Base-by-base conservation (phyloP, 2,888 invertebrate genomes). In the Cheilosia vernalis region DNA sequence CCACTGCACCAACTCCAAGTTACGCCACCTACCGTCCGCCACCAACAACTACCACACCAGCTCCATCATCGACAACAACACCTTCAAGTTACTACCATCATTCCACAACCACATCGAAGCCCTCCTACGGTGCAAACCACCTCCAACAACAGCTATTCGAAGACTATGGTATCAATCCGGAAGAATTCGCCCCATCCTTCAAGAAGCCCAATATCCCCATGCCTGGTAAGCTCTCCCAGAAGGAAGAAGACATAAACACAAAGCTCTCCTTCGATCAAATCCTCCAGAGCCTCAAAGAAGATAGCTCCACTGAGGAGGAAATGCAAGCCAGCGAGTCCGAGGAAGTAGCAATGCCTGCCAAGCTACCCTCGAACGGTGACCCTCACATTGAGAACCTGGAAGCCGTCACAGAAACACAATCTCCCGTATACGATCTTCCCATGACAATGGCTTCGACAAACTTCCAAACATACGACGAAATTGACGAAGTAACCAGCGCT, bases 261-360 rank as follows among this genome's bases (percentile, higher is more conserved):
- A 89, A 90, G 66, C 82, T 89, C 2, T 91, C 91, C 0, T 90
- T 91, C 87, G 90, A 92, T 85, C 91, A 91, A 88, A 91, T 91
- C 30, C 88, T 91, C 47, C 90, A 90, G 63, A 89, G 90, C 5
- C 88, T 92, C 0, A 90, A 91, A 3, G 89, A 90, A 47, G 89
- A 89, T 61, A 66, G 87, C 17, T 44, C 72, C 1, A 85, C 85
- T 2, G 85, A 85, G 5, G 82, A 69, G 5, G 60, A 85, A 40
- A 86, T 88, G n/a, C 74, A 83, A 3, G 85, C 81, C 3, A 87
- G 78, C 10, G 83, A 70, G 10, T 78, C 87, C 4, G 80, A 74
- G 33, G 79, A 80, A 63, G 51, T 80, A 2, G 69, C 72, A 64
- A 56, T 83, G 49, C 77, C 78, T 24, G 73, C 74, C 6, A 70